Conservation (phyloP, 2,797 vertebrate genomes). For the Hafferia zeledoni region DNA sequence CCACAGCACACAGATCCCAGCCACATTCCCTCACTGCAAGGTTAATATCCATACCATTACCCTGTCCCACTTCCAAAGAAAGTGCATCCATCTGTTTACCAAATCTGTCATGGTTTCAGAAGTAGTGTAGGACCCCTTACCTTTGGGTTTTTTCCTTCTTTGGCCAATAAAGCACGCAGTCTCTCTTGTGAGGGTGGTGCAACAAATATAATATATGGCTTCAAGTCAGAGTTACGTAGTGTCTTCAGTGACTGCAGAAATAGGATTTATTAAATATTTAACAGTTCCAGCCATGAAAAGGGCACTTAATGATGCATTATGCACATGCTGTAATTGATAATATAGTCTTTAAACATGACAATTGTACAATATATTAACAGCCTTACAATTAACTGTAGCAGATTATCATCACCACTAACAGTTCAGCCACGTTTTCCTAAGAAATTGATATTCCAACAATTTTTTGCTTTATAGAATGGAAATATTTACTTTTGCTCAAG, state of each 20-base stretch:
- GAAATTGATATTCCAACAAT: not conserved
- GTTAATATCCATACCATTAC: not conserved
- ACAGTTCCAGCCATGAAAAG: not conserved
- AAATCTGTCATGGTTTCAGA: not conserved
- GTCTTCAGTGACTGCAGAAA: slow-evolving; percentile 88
- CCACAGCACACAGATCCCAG: not conserved
- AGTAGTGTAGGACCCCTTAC: slow-evolving; percentile 65
- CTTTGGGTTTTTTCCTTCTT: slow-evolving; percentile 97
- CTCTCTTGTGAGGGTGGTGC: slow-evolving; percentile 95
- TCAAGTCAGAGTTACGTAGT: slow-evolving; percentile 94
- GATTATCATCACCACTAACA: not conserved
- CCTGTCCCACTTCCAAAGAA: not conserved
- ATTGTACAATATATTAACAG: not conserved
- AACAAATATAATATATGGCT: slow-evolving; percentile 98
- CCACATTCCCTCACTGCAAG: too few relatives aligned
- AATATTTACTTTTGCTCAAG: not conserved
- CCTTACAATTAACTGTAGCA: not conserved
- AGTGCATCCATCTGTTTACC: not conserved
- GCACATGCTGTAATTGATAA: not conserved
- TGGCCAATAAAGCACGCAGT: slow-evolving; percentile 90
- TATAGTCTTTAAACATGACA: not conserved
- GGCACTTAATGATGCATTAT: not conserved
- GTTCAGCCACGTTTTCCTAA: not conserved
- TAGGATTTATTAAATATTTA: not conserved
- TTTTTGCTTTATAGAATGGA: not conserved